Percentiles rank a stretch among this genome's conserved stretches.
phyloP scores from a whole-genome alignment of 2,797 vertebrate genomes.

The Hyperoplus immaculatus region DNA sequence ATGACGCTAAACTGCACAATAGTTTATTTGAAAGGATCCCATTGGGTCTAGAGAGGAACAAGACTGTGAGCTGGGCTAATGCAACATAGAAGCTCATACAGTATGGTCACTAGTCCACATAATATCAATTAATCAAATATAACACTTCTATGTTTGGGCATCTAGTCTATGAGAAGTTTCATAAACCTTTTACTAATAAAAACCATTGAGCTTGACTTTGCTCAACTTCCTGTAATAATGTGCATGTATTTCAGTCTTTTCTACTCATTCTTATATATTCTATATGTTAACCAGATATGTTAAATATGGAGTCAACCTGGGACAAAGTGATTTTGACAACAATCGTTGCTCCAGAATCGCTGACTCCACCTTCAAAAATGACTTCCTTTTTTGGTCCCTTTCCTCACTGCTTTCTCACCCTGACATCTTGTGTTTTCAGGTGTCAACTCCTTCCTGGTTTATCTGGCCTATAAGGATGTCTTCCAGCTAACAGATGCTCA shows the following conservation, averaged over 20 bases:
- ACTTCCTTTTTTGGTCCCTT: neutral
- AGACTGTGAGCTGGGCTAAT: neutral
- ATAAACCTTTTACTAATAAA: neutral
- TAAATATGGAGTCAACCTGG: neutral
- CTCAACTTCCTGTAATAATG: neutral
- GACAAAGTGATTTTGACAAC: too few relatives aligned
- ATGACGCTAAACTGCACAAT: too few relatives aligned
- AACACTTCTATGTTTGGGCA: neutral
- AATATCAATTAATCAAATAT: conserved; percentile 1
- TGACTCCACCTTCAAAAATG: too few relatives aligned
- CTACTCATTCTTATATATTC: neutral
- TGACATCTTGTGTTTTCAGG: conserved; percentile 81
- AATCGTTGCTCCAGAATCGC: too few relatives aligned
- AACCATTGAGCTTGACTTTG: neutral
- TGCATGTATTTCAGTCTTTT: neutral
- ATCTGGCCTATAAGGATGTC: conserved; percentile 97
- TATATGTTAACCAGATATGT: neutral
- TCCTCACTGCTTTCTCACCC: neutral
- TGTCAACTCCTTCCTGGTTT: conserved; percentile 98
- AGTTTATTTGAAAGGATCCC: neutral
- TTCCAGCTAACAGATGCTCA: conserved; percentile 97
- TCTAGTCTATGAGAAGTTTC: neutral
- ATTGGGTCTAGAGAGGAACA: neutral
- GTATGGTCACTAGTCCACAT: conserved; percentile 7
- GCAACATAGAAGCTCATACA: conserved; percentile 9